phyloP scores from a whole-genome alignment of 2,797 vertebrate genomes.

The Phataginus tricuspis region DNA sequence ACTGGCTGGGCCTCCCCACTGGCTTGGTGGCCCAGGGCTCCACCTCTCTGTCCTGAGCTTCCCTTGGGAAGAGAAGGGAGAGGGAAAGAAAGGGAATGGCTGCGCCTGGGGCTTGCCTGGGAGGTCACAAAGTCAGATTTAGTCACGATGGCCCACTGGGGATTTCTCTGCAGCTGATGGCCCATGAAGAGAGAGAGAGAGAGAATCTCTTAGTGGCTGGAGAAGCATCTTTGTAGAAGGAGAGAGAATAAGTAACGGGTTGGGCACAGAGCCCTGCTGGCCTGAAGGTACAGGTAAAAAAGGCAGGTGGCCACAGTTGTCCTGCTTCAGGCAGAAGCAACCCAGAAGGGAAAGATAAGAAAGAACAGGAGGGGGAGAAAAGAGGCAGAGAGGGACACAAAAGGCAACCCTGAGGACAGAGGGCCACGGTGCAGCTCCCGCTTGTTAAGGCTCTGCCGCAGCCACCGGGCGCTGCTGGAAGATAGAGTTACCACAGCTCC shows the following conservation, averaged over 20 bases:
- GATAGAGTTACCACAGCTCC: background rate
- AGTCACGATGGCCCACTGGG: accelerated
- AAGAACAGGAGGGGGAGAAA: background rate
- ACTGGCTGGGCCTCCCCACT: background rate
- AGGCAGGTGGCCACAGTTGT: background rate
- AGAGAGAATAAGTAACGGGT: background rate
- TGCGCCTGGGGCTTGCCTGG: background rate
- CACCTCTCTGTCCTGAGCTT: background rate
- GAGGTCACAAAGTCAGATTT: background rate
- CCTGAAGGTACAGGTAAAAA: background rate
- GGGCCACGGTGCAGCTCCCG: background rate
- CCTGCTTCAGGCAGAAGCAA: background rate
- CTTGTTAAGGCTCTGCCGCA: background rate
- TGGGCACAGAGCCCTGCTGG: background rate
- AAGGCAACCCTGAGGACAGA: background rate
- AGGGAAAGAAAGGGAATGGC: too few relatives aligned
- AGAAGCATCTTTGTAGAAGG: background rate
- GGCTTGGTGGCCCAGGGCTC: background rate
- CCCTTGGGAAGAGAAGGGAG: background rate
- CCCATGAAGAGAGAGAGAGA: background rate
- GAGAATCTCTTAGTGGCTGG: background rate
- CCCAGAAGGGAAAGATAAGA: background rate
- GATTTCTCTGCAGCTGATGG: background rate
- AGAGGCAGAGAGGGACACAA: background rate
- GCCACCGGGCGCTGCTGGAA: background rate